Conservation (phyloP, 2,113 vertebrate species). For the Microtus pennsylvanicus region DNA sequence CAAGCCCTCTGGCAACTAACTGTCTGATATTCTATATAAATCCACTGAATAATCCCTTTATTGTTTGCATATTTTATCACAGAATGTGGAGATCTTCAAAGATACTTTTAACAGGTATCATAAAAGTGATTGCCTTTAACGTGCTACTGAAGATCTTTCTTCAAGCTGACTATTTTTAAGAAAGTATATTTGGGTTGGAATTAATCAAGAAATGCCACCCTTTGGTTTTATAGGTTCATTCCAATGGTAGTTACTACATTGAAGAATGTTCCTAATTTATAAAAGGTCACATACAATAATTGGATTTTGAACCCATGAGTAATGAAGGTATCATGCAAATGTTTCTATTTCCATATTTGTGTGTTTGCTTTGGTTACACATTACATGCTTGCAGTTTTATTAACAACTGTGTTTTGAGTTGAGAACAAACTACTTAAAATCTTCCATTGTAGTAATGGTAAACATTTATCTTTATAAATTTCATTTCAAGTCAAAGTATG, state of each 20-base stretch:
- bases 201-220: conserved; percentile 66
- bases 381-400: conserved; percentile 49
- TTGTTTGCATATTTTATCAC: conserved; percentile 94
- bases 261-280: conserved; percentile 57
- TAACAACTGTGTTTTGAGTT: conserved; percentile 46
- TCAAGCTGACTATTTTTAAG: conserved; percentile 82
- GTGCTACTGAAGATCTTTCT: conserved; percentile 89
- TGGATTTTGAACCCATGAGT: background rate
- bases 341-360: background rate
- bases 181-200: conserved; percentile 67
- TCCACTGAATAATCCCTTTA: conserved; percentile 89
- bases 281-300: conserved; percentile 18
- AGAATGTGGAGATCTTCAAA: conserved; percentile 92
- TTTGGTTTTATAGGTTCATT: conserved; percentile 63
- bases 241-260: conserved; percentile 18
- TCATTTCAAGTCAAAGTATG: background rate
- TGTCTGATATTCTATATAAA: conserved; percentile 89
- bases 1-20: conserved; percentile 91
- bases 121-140: conserved; percentile 93
- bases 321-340: background rate
- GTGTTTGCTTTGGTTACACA: background rate
- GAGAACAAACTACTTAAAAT: conserved; percentile 21
- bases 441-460: background rate
- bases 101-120: conserved; percentile 91
- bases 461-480: background rate